A percentile compares a stretch with the other conserved stretches of the same genome.
Conservation (phyloP, 2,888 invertebrate species). For the Eumacrocentrus americanus region DNA sequence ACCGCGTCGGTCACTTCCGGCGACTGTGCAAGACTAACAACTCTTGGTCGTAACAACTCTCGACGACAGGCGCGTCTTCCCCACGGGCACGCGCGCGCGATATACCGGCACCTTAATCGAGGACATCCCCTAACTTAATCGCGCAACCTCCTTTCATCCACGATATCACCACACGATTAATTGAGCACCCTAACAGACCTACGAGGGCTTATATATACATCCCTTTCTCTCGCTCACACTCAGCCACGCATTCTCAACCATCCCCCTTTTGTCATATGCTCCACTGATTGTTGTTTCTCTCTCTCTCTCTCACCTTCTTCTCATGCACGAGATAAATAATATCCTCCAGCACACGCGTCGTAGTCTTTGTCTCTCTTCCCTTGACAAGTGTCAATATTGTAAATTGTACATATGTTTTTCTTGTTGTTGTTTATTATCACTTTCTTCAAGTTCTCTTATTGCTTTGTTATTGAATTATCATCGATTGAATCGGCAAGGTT, state of each 20-base stretch:
- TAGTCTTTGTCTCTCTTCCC: no score
- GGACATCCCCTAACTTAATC: background rate
- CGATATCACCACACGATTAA: background rate
- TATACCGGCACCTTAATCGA: slow-evolving; percentile 7
- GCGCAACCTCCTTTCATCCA: background rate
- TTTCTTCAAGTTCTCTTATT: no score
- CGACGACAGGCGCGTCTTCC: background rate
- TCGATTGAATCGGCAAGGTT: no score
- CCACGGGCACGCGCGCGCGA: slow-evolving; percentile 10
- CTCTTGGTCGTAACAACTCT: background rate
- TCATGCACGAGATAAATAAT: slow-evolving; percentile 1
- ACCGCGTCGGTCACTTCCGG: no score
- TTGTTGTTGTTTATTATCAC: no score
- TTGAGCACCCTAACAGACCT: background rate
- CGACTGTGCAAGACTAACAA: background rate
- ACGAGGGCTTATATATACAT: background rate
- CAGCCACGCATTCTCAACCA: no score
- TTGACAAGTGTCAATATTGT: no score
- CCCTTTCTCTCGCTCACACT: background rate
- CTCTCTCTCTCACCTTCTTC: slow-evolving; percentile 4
- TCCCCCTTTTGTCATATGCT: no score
- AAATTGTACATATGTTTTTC: no score
- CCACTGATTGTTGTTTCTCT: background rate
- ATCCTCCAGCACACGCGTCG: slow-evolving; percentile 1
- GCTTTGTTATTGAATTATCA: no score